Evolutionary conservation across 2,113 vertebrate species (phyloP).

Genomic region (Nannobrachium achirus): DNA sequence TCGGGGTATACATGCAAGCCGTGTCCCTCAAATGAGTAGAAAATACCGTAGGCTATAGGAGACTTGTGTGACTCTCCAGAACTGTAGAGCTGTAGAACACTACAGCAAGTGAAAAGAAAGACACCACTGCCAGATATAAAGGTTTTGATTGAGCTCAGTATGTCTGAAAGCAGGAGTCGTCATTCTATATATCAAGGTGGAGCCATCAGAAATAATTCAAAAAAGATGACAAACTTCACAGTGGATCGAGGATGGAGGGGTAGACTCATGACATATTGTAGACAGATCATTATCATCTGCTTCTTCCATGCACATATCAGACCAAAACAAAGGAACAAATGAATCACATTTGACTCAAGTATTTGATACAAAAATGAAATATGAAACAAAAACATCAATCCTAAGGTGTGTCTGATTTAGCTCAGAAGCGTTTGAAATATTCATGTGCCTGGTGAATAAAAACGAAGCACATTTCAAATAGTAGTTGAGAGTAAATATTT

Average conservation of each 20-base stretch:
- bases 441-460: constrained; percentile 42
- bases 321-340: constrained; percentile 10
- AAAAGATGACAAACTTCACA: not conserved
- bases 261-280: constrained; percentile 11
- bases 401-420: constrained; percentile 34
- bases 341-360: constrained; percentile 26
- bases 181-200: constrained; percentile 12
- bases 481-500: constrained; percentile 49
- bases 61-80: too few species aligned
- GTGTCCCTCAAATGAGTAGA: constrained; percentile 28
- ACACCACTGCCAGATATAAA: constrained; percentile 9
- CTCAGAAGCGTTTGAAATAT: constrained; percentile 47
- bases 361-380: constrained; percentile 44
- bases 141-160: constrained; percentile 16
- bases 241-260: not conserved
- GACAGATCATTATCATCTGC: constrained; percentile 34
- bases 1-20: constrained; percentile 54
- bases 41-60: constrained; percentile 9
- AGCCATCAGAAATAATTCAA: not conserved
- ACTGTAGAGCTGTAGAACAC: constrained; percentile 13
- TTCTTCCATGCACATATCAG: constrained; percentile 10
- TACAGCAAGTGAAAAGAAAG: constrained; percentile 22
- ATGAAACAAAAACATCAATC: constrained; percentile 32
- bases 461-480: constrained; percentile 43
- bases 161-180: constrained; percentile 15